Evolutionary conservation across 2,113 vertebrate species (phyloP).

Genomic region (Entosphenus tridentatus): DNA sequence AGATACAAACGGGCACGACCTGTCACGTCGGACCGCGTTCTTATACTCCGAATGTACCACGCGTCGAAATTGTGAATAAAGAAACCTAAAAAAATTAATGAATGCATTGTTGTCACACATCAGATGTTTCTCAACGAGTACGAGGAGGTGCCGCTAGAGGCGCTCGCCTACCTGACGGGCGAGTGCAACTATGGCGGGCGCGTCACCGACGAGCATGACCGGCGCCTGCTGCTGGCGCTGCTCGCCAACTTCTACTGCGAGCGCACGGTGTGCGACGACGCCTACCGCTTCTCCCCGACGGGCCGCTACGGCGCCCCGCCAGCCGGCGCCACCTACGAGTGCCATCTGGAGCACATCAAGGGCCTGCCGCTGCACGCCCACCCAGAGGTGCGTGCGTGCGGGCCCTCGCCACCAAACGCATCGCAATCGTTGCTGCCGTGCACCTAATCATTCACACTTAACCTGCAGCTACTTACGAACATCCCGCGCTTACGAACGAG

Average conservation of each 20-base stretch:
- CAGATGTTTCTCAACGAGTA: constrained; percentile 14
- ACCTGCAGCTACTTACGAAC: no score
- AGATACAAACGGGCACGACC: no score
- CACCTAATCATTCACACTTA: no score
- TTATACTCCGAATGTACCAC: no score
- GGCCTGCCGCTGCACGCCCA: constrained; percentile 17
- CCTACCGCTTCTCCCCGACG: constrained; percentile 17
- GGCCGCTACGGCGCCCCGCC: constrained; percentile 14
- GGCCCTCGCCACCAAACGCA: no score
- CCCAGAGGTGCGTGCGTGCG: constrained; percentile 15
- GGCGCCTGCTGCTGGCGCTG: constrained; percentile 15
- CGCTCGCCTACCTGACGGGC: constrained; percentile 13
- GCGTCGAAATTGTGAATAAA: no score
- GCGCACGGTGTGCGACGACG: constrained; percentile 15
- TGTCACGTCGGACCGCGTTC: no score
- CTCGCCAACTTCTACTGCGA: constrained; percentile 15
- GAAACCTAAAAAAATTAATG: no score
- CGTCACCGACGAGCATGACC: constrained; percentile 15
- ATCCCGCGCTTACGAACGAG: no score
- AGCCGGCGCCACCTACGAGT: constrained; percentile 12
- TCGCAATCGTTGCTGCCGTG: no score
- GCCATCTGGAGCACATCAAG: constrained; percentile 18
- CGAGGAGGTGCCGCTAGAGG: constrained; percentile 15
- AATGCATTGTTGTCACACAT: constrained; percentile 13
- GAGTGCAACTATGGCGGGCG: constrained; percentile 14